A percentile compares a stretch with the other conserved stretches of the same genome.
These are phyloP conservation scores for Sinodicranocentrus sp. DNA, from an alignment of 2,888 invertebrate species.

Conservation along the genomic window DNA sequence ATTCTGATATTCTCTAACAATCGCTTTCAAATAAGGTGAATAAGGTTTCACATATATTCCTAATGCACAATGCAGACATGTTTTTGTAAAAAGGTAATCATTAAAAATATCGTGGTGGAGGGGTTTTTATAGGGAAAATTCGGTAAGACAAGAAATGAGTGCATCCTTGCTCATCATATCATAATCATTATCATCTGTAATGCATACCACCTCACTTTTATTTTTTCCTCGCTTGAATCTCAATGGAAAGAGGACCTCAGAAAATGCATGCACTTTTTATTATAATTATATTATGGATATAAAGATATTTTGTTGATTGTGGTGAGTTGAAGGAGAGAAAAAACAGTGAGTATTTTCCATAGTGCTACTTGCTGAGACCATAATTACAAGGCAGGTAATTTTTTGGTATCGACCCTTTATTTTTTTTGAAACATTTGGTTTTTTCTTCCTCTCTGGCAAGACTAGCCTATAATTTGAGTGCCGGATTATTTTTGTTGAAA, in stretches of 20 bases:
- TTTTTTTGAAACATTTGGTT: slow-evolving; percentile 63
- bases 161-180: slow-evolving; percentile 26
- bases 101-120: neutral
- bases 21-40: too few species aligned
- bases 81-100: neutral
- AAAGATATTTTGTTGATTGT: too few species aligned
- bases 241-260: too few species aligned
- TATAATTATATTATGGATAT: neutral
- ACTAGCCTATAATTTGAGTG: slow-evolving; percentile 75
- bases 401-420: slow-evolving; percentile 75
- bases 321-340: too few species aligned
- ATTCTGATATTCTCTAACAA: too few species aligned
- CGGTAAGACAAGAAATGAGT: slow-evolving; percentile 33
- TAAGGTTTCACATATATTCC: too few species aligned
- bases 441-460: slow-evolving; percentile 9
- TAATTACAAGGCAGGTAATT: slow-evolving; percentile 76
- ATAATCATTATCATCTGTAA: slow-evolving; percentile 17
- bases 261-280: neutral
- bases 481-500: slow-evolving; percentile 73
- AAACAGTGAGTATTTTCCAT: neutral
- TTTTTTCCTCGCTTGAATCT: too few species aligned
- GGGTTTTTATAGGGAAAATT: neutral
- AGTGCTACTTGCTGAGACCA: slow-evolving; percentile 54
- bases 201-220: neutral
- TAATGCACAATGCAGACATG: too few species aligned